phyloP scores from a whole-genome alignment of 2,888 invertebrate genomes.

The Nomada flava region DNA sequence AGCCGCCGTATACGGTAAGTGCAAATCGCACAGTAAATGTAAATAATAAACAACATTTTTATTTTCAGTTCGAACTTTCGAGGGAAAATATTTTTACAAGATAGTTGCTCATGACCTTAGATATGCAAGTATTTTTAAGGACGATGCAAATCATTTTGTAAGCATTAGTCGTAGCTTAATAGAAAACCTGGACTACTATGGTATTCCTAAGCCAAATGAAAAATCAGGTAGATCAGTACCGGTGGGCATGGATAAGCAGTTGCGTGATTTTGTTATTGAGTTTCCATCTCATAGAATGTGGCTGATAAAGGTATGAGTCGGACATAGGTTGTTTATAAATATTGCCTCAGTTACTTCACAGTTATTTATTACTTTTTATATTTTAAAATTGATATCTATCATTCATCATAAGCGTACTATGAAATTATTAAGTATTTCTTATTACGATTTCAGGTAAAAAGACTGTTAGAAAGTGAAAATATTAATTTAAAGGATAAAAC shows the following conservation, averaged over 20 bases:
- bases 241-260: conserved; percentile 12
- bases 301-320: conserved; percentile 2
- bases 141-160: not conserved
- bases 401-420: not conserved
- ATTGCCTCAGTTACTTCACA: not conserved
- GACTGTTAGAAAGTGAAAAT: fast-evolving
- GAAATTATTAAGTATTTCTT: not conserved
- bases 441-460: conserved; percentile 17
- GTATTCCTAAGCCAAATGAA: not conserved
- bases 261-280: conserved; percentile 9
- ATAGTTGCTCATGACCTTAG: conserved; percentile 6
- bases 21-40: not conserved
- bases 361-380: not conserved
- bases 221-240: too few relatives aligned
- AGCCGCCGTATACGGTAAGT: conserved; percentile 88
- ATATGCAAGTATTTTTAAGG: not conserved
- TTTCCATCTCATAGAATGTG: not conserved
- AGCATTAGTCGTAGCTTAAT: not conserved
- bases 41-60: not conserved
- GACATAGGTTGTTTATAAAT: not conserved
- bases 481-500: not conserved
- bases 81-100: conserved; percentile 18
- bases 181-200: not conserved
- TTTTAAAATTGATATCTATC: not conserved
- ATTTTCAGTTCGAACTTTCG: not conserved